A percentile compares a stretch with the other conserved stretches of the same genome.
These are phyloP conservation scores for Alligator sinensis DNA, from an alignment of 2,113 vertebrate genomes.

Conservation along the genomic window DNA sequence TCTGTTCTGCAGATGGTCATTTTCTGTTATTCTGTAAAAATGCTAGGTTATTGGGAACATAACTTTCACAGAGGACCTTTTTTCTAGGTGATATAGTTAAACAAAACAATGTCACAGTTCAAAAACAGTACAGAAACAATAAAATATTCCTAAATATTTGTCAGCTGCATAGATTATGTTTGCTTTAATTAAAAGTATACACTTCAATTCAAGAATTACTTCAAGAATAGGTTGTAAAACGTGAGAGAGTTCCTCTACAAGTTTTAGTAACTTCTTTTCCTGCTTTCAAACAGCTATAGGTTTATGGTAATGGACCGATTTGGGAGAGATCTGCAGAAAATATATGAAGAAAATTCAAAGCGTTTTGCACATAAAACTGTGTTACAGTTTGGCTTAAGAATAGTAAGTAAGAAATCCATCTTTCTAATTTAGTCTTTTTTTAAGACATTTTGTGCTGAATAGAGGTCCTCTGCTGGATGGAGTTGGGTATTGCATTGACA, in stretches of 20 bases:
- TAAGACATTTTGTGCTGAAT: not conserved
- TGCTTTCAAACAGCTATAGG: constrained; percentile 85
- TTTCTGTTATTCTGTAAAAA: not conserved
- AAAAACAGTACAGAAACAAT: not conserved
- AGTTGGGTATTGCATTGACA: constrained; percentile 67
- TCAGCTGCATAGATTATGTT: not conserved
- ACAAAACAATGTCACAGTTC: not conserved
- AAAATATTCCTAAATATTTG: not conserved
- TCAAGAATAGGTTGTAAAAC: not conserved
- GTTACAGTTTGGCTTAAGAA: constrained; percentile 90
- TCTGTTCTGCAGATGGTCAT: not conserved
- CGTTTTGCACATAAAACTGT: constrained; percentile 91
- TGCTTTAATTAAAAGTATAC: not conserved
- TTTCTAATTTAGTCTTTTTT: not conserved
- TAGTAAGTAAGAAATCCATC: constrained; percentile 83
- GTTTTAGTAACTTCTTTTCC: not conserved
- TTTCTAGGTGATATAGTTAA: not conserved
- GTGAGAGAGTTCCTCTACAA: not conserved
- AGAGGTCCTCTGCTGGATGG: constrained; percentile 76
- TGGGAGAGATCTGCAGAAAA: constrained; percentile 94
- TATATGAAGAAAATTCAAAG: constrained; percentile 88
- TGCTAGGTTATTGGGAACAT: not conserved
- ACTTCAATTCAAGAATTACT: not conserved
- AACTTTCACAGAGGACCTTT: not conserved
- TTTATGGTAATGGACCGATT: constrained; percentile 99